These are phyloP conservation scores for Tokudaia tokunoshimensis DNA, from an alignment of 2,797 vertebrate species.

Conservation along the genomic window DNA sequence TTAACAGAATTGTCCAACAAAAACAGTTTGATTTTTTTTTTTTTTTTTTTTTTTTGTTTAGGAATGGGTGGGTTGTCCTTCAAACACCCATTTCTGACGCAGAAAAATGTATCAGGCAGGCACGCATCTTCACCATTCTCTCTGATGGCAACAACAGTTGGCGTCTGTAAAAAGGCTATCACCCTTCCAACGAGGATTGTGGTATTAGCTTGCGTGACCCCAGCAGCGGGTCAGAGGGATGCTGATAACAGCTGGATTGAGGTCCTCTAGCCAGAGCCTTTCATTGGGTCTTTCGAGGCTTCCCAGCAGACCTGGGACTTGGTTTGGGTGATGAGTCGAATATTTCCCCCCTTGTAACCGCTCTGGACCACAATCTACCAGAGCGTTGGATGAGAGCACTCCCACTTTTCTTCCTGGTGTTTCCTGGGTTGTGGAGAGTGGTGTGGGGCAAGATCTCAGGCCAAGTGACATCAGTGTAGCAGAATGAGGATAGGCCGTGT, in stretches of 20 bases:
- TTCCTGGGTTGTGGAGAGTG: not conserved
- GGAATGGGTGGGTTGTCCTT: constrained; percentile 77
- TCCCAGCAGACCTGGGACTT: not conserved
- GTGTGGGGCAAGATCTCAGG: not conserved
- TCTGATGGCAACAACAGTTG: not conserved
- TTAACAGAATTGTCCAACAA: constrained; percentile 85
- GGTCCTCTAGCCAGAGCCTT: not conserved
- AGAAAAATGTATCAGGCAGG: constrained; percentile 3
- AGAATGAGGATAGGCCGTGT: not conserved
- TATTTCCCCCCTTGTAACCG: not conserved
- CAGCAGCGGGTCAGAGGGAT: not conserved
- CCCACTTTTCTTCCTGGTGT: not conserved
- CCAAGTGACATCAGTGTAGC: not conserved
- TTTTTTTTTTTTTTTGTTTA: constrained; percentile 84
- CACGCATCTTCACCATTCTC: not conserved
- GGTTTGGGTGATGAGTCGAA: not conserved
- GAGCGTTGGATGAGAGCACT: not conserved
- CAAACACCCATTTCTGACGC: constrained; percentile 12
- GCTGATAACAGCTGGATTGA: not conserved
- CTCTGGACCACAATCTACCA: not conserved
- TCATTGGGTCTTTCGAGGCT: constrained; percentile 18
- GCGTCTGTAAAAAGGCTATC: not conserved
- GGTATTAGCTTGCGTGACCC: not conserved
- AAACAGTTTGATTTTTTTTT: constrained; percentile 83
- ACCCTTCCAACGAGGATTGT: not conserved